Conservation (phyloP, 2,113 vertebrate genomes). For the Pimephales promelas region DNA sequence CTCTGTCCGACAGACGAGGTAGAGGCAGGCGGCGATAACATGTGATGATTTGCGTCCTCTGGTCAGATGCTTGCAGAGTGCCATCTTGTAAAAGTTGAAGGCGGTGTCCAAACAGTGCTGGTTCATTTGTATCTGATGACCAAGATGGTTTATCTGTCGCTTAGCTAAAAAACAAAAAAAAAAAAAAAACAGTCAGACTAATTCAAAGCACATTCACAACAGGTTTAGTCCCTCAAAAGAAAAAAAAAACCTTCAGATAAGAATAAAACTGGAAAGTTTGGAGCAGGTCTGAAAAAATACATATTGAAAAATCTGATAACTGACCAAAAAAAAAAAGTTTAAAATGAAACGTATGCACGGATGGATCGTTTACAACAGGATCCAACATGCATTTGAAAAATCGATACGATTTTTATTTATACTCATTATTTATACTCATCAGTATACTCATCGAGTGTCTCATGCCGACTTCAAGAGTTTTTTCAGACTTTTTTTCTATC, state of each 20-base stretch:
- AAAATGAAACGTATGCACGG: no score
- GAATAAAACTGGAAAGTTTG: neutral
- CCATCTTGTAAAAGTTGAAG: constrained; percentile 99
- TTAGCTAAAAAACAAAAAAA: constrained; percentile 72
- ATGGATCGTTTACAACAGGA: no score
- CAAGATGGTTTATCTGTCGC: constrained; percentile 88
- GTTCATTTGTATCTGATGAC: constrained; percentile 94
- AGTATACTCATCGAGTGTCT: no score
- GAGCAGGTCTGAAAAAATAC: no score
- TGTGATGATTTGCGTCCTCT: constrained; percentile 85
- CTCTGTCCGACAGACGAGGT: constrained; percentile 91
- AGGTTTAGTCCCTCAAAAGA: neutral
- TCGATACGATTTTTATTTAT: no score
- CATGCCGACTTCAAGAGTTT: no score
- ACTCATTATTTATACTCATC: no score
- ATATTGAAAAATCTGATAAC: no score
- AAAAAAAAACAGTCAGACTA: neutral
- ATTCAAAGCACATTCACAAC: neutral
- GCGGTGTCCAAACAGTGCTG: constrained; percentile 94
- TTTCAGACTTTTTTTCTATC: no score
- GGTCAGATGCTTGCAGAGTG: constrained; percentile 87
- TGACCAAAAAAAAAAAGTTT: no score
- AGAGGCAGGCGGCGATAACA: constrained; percentile 91
- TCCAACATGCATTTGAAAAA: no score
- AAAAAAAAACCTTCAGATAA: neutral